Conservation (phyloP, 2,113 vertebrate species). For the Platysternon megacephalum region DNA sequence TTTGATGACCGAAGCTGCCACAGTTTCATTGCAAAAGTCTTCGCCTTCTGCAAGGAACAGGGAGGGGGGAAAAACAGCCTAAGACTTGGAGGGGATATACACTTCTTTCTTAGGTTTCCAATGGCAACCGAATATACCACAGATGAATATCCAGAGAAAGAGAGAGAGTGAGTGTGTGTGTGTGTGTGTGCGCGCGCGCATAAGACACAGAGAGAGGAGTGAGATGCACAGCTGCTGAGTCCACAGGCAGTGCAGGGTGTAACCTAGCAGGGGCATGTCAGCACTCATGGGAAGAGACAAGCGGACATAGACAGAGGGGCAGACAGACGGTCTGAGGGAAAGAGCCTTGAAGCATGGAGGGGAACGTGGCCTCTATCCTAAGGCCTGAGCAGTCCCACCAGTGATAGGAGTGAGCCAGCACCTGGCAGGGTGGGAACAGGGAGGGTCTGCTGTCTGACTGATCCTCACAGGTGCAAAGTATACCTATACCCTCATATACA, state of each 20-base stretch:
- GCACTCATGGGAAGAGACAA: constrained; percentile 41
- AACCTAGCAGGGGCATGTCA: constrained; percentile 19
- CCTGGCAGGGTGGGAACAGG: background rate
- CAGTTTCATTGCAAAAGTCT: constrained; percentile 76
- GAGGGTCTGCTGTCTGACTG: background rate
- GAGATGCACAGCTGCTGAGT: constrained; percentile 69
- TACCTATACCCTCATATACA: background rate
- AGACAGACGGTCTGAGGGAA: background rate
- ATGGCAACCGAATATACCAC: constrained; percentile 87
- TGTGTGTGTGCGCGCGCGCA: constrained; percentile 40
- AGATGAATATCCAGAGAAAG: constrained; percentile 78
- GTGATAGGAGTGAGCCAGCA: background rate
- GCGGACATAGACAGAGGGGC: background rate
- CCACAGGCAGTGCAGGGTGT: constrained; percentile 67
- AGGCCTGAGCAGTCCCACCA: background rate
- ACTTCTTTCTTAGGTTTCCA: constrained; percentile 88
- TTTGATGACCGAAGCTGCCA: constrained; percentile 48
- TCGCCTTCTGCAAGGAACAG: constrained; percentile 72
- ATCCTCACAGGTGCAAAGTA: accelerated
- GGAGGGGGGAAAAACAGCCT: constrained; percentile 62
- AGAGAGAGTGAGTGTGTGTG: constrained; percentile 21
- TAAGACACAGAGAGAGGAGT: constrained; percentile 30
- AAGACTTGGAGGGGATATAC: constrained; percentile 85
- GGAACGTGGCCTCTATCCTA: background rate
- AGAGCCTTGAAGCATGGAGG: background rate